Conservation (phyloP, 2,888 invertebrate species). For the Athetis lepigone region DNA sequence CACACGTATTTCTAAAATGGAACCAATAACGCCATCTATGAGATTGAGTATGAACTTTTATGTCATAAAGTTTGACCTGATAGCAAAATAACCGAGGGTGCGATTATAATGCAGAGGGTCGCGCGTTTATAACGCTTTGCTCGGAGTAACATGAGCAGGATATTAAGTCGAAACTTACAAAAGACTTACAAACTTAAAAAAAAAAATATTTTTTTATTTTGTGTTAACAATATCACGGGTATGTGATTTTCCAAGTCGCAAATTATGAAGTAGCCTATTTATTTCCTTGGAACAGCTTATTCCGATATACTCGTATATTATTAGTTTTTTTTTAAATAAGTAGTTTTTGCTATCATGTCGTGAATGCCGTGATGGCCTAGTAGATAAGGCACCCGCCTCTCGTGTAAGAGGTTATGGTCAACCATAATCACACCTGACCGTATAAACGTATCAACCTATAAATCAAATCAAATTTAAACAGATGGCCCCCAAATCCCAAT, state of each 20-base stretch:
- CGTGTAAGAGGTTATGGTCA: too few relatives aligned
- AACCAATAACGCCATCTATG: conserved; percentile 45
- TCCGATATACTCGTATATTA: too few relatives aligned
- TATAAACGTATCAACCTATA: conserved; percentile 31
- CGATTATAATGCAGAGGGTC: conserved; percentile 1
- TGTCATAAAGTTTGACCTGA: conserved; percentile 12
- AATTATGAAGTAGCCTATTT: too few relatives aligned
- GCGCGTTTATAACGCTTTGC: neutral
- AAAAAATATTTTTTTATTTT: too few relatives aligned
- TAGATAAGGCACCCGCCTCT: too few relatives aligned
- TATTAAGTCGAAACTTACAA: neutral
- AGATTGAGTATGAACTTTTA: conserved; percentile 1
- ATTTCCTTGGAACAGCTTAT: too few relatives aligned
- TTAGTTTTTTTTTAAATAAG: too few relatives aligned
- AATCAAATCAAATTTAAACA: conserved; percentile 49
- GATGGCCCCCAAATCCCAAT: conserved; percentile 56
- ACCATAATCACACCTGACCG: neutral
- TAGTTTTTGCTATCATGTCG: too few relatives aligned
- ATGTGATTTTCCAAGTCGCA: too few relatives aligned
- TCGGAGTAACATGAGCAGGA: neutral
- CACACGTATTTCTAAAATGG: too few relatives aligned
- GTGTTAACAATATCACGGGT: too few relatives aligned
- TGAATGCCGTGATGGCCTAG: too few relatives aligned
- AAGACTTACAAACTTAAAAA: neutral
- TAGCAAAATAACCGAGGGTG: neutral